Percentiles rank a stretch among this genome's conserved stretches.
Evolutionary conservation across 1,140 invertebrate genomes (phyloP).

Genomic region (Caenorhabditis tropicalis): DNA sequence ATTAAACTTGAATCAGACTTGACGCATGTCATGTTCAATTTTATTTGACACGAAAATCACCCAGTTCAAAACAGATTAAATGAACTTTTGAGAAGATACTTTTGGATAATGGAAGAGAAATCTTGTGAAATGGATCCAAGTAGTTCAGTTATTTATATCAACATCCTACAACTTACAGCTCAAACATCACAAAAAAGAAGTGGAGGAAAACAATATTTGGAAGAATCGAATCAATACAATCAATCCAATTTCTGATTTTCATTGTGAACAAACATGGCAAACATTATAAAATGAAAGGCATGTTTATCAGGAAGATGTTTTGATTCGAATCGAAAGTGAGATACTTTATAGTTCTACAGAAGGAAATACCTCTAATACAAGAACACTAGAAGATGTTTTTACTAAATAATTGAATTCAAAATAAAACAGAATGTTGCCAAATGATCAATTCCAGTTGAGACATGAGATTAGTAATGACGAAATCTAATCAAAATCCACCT

Average conservation of each 20-base stretch:
- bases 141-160: slow-evolving; percentile 7
- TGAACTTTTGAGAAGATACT: neutral
- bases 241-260: neutral
- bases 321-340: too few relatives aligned
- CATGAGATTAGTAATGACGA: neutral
- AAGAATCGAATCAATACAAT: neutral
- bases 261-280: neutral
- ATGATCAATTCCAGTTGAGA: neutral
- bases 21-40: slow-evolving; percentile 13
- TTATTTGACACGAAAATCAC: neutral
- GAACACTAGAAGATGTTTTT: too few relatives aligned
- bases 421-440: neutral
- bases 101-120: neutral
- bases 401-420: too few relatives aligned
- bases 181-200: neutral
- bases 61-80: neutral
- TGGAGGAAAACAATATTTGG: neutral
- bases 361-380: too few relatives aligned
- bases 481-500: slow-evolving; percentile 23
- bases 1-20: slow-evolving; percentile 7
- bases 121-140: neutral
- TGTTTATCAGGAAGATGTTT: neutral
- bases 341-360: too few relatives aligned
- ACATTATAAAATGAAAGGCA: neutral
- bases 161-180: neutral